A percentile compares a stretch with the other conserved stretches of the same genome.
These are phyloP conservation scores for Drosophila sulfurigaster DNA, from an alignment of 1,140 invertebrate species.

Conservation along the genomic window DNA sequence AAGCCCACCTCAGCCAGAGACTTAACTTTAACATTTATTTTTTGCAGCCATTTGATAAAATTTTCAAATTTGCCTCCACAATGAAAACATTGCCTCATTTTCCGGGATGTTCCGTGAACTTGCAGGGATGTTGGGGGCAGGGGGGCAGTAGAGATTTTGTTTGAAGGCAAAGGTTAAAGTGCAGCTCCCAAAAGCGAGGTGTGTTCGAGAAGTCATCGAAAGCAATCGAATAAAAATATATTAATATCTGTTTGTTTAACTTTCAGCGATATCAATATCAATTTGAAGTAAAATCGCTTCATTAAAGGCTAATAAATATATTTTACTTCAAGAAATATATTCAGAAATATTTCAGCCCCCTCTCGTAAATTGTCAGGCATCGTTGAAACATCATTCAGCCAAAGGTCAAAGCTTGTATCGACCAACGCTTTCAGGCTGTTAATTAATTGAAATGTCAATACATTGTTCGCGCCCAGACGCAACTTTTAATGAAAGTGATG, in stretches of 20 bases:
- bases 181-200: slow-evolving; percentile 14
- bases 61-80: slow-evolving; percentile 45
- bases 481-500: slow-evolving; percentile 69
- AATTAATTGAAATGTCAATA: slow-evolving; percentile 84
- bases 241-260: background rate
- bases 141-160: background rate
- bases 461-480: slow-evolving; percentile 63
- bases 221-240: background rate
- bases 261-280: background rate
- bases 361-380: slow-evolving; percentile 45
- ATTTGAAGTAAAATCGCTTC: background rate
- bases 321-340: background rate
- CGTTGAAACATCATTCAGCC: slow-evolving; percentile 35
- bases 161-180: slow-evolving; percentile 60
- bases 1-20: slow-evolving; percentile 64
- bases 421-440: slow-evolving; percentile 22
- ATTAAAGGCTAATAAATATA: background rate
- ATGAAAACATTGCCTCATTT: slow-evolving; percentile 12
- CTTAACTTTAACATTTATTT: slow-evolving; percentile 68
- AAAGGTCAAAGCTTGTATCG: slow-evolving; percentile 67
- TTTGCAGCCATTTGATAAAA: slow-evolving; percentile 65
- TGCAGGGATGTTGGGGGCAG: background rate
- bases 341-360: slow-evolving; percentile 22
- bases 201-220: background rate
- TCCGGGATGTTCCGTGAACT: background rate